Evolutionary conservation across 2,797 vertebrate genomes (phyloP).

Genomic region (Coluber constrictor): DNA sequence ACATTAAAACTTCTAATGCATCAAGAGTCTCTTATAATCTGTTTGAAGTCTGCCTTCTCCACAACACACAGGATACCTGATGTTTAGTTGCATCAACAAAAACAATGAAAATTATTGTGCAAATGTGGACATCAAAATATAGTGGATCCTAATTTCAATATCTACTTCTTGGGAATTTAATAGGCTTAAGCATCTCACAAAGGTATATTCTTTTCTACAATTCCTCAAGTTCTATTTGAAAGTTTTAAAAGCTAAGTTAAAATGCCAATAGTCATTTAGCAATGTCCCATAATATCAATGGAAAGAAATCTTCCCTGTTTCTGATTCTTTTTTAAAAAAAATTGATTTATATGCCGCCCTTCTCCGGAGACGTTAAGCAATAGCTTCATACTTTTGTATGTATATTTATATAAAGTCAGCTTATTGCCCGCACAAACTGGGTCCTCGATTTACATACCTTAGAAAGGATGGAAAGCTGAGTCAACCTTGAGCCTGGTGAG

Average conservation of each 20-base stretch:
- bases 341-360: no score
- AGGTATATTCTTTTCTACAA: background rate
- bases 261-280: background rate
- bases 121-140: background rate
- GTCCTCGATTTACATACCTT: no score
- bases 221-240: background rate
- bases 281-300: background rate
- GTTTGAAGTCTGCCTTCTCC: background rate
- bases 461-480: no score
- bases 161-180: background rate
- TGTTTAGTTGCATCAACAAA: background rate
- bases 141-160: background rate
- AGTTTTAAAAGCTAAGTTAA: background rate
- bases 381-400: no score
- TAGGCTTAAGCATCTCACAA: background rate
- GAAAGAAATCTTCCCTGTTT: background rate
- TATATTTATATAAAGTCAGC: no score
- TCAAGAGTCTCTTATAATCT: background rate
- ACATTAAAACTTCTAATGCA: background rate
- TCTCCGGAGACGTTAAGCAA: no score
- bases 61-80: background rate
- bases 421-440: no score
- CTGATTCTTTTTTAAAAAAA: background rate
- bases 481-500: no score
- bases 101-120: background rate